phyloP scores from a whole-genome alignment of 2,113 vertebrate species.

The Sigmodon hispidus region DNA sequence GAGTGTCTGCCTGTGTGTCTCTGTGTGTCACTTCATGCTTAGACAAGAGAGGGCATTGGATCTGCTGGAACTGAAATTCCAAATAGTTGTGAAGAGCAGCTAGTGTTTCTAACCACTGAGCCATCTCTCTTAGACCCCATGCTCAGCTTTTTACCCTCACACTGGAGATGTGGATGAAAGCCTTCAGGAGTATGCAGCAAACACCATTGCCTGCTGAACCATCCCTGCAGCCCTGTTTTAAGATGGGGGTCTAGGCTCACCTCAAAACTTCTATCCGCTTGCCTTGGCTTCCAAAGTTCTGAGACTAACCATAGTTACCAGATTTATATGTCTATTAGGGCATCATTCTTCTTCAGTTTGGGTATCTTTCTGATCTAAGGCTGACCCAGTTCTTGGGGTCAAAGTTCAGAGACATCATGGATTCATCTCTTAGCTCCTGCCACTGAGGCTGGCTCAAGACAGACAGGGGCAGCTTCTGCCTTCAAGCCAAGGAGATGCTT shows the following conservation, averaged over 20 bases:
- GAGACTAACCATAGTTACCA: background rate
- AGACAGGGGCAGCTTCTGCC: background rate
- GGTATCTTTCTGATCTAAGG: background rate
- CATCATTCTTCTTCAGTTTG: background rate
- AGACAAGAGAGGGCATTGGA: background rate
- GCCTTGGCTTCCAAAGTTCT: background rate
- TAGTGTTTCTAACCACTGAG: background rate
- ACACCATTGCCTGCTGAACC: background rate
- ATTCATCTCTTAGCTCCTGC: background rate
- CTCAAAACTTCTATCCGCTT: background rate
- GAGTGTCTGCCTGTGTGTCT: background rate
- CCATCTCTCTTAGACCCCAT: background rate
- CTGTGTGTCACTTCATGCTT: background rate
- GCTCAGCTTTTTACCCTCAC: background rate
- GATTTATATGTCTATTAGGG: background rate
- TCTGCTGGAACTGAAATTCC: background rate
- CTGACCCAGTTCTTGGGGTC: background rate
- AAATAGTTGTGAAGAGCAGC: background rate
- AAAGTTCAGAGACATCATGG: background rate
- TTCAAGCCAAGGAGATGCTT: accelerated
- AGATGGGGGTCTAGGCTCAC: background rate
- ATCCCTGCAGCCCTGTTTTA: background rate
- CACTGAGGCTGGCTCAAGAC: background rate
- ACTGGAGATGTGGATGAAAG: background rate
- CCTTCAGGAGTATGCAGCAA: background rate